A percentile compares a stretch with the other conserved stretches of the same genome.
Evolutionary conservation across 2,797 vertebrate genomes (phyloP).

Genomic region (Eutrigla gurnardus): DNA sequence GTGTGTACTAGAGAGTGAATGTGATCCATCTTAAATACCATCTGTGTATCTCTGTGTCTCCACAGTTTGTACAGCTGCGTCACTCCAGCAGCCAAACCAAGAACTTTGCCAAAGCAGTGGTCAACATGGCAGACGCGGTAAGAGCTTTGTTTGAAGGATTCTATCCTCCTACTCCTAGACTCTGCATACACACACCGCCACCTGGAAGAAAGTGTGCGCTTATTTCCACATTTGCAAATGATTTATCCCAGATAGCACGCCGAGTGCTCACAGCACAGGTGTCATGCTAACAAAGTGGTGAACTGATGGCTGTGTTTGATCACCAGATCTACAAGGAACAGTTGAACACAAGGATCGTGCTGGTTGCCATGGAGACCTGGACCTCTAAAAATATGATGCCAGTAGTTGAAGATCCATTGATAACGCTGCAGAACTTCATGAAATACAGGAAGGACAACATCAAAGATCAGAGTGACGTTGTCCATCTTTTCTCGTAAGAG

Average conservation of each 20-base stretch:
- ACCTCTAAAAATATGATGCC: conserved; percentile 89
- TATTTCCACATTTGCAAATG: neutral
- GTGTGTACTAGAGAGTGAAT: conserved; percentile 6
- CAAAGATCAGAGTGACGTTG: conserved; percentile 88
- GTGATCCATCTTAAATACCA: conserved; percentile 32
- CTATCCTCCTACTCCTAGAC: conserved; percentile 31
- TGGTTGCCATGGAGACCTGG: conserved; percentile 98
- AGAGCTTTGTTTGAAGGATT: conserved; percentile 66
- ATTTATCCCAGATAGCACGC: conserved; percentile 1
- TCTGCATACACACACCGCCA: conserved; percentile 24
- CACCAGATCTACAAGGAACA: conserved; percentile 94
- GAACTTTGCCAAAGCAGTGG: conserved; percentile 96
- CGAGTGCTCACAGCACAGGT: conserved; percentile 25
- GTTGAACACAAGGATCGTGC: conserved; percentile 93
- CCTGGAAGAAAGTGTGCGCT: conserved; percentile 18
- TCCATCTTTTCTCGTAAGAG: conserved; percentile 94
- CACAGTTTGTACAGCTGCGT: conserved; percentile 89
- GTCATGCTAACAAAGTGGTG: conserved; percentile 10
- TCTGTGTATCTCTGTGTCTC: conserved; percentile 60
- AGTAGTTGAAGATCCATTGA: conserved; percentile 88
- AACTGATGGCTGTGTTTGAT: conserved; percentile 42
- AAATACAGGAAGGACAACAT: conserved; percentile 90
- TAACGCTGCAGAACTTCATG: conserved; percentile 90
- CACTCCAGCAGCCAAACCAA: conserved; percentile 90
- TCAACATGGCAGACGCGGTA: conserved; percentile 94